phyloP scores from a whole-genome alignment of 2,113 vertebrate species.

The Sphaerodactylus townsendi region DNA sequence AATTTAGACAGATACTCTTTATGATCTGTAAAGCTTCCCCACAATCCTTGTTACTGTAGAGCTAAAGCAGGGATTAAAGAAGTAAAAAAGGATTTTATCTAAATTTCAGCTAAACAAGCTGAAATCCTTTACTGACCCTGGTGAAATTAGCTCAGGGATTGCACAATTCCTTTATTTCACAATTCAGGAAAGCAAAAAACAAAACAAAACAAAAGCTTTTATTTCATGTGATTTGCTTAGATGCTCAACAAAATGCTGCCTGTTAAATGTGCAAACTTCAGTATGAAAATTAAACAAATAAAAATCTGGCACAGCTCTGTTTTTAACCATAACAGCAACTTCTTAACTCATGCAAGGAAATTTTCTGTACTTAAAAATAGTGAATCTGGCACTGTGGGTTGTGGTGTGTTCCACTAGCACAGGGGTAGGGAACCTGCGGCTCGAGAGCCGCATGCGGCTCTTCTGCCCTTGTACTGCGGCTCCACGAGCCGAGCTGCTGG shows the following conservation, averaged over 20 bases:
- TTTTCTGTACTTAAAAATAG: background rate
- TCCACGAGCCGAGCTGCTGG: too few species aligned
- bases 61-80: background rate
- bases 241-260: background rate
- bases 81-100: background rate
- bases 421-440: too few species aligned
- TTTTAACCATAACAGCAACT: background rate
- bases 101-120: background rate
- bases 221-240: background rate
- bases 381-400: background rate
- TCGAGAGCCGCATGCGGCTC: too few species aligned
- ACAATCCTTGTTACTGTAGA: background rate
- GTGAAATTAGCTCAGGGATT: background rate
- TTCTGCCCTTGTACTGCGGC: too few species aligned
- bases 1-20: background rate
- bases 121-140: background rate
- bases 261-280: background rate
- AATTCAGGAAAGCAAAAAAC: background rate
- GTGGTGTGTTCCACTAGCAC: background rate
- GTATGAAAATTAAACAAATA: background rate
- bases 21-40: background rate
- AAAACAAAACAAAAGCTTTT: too few species aligned
- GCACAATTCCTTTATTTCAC: background rate
- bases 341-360: background rate
- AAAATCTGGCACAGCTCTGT: background rate